Percentiles rank a stretch among this genome's conserved stretches.
Evolutionary conservation across 2,797 vertebrate genomes (phyloP).

Genomic region (Enteromius fasciolatus): DNA sequence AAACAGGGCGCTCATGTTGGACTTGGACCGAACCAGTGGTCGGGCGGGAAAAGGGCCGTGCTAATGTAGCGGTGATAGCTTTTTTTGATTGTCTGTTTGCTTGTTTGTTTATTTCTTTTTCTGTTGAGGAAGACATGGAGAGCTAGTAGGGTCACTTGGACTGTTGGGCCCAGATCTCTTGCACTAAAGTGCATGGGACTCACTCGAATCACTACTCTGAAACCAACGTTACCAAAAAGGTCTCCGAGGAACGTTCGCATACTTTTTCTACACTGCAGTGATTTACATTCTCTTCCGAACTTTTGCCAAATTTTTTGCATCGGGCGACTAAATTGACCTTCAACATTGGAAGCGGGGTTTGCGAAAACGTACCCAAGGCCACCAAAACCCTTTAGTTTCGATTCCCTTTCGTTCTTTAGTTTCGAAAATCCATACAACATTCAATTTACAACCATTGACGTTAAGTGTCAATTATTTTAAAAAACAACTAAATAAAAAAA

Average conservation of each 20-base stretch:
- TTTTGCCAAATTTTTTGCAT: constrained; percentile 73
- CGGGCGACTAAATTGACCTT: constrained; percentile 60
- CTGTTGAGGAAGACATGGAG: constrained; percentile 59
- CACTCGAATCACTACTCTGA: constrained; percentile 66
- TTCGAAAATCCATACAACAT: constrained; percentile 70
- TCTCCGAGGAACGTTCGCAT: constrained; percentile 32
- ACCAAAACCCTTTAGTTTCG: constrained; percentile 3
- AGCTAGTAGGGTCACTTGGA: constrained; percentile 64
- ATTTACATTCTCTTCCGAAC: constrained; percentile 79
- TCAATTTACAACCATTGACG: constrained; percentile 43
- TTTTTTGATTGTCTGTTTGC: constrained; percentile 46
- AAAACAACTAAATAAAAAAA: background rate
- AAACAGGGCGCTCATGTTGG: constrained; percentile 28
- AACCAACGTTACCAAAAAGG: constrained; percentile 59
- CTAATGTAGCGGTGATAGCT: constrained; percentile 53
- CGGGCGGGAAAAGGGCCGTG: constrained; percentile 44
- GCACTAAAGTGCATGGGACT: constrained; percentile 67
- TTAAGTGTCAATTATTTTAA: constrained; percentile 46
- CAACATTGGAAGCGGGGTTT: constrained; percentile 51
- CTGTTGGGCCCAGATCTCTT: constrained; percentile 75
- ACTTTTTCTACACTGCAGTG: constrained; percentile 68
- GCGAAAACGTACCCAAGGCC: constrained; percentile 18
- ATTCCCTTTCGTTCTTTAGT: background rate
- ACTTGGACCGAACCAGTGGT: constrained; percentile 56
- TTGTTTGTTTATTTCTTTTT: constrained; percentile 46